Base-by-base conservation (phyloP, 2,113 vertebrate species). In the Phodopus roborovskii region DNA sequence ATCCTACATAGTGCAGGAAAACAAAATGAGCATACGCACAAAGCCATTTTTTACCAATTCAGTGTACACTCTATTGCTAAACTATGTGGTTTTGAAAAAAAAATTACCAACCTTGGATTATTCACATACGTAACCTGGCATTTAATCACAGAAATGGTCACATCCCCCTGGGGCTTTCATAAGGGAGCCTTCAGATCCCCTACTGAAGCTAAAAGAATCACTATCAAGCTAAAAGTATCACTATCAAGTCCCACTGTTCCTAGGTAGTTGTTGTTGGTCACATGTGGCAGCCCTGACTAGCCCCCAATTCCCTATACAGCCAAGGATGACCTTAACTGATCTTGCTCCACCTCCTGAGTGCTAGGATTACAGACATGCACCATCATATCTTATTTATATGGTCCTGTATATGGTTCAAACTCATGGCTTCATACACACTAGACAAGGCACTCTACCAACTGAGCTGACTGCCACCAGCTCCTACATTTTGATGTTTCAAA, bases 401-500 rank as follows among this genome's bases (percentile, higher is more conserved):
- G 16, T 19, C 13, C 83, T 53, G 8, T 42, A 33, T 53, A 15
- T 42, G 45, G 30, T 24, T 64, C 30, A 8, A 26, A 87, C 33
- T 48, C 33, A 24, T 45, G 64, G 19, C 33, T 53, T 87, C 20
- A 36, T 36, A 7, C 45, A 53, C 33, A 24, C 45, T 2, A 17
- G 6, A 24, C 30, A 53, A 48, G 11, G 11, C 45, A n/a, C 45
- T 70, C 12, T 53, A n/a, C 64, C 84, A 33, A 26, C 6, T n/a
- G 45, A 87, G 20, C 42, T 22, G 16, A 9, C 56, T 1, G 3
- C 11, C 45, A 17, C 83, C 84, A 53, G 64, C 48, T 36, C 45
- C 84, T 87, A 48, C 33, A 81, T 48, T 92, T 93, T 81, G 88
- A 92, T 88, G 93, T 91, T 78, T 4, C 93, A 96, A 94, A 74